phyloP scores from a whole-genome alignment of 1,140 invertebrate genomes.

The Trissolcus basalis region DNA sequence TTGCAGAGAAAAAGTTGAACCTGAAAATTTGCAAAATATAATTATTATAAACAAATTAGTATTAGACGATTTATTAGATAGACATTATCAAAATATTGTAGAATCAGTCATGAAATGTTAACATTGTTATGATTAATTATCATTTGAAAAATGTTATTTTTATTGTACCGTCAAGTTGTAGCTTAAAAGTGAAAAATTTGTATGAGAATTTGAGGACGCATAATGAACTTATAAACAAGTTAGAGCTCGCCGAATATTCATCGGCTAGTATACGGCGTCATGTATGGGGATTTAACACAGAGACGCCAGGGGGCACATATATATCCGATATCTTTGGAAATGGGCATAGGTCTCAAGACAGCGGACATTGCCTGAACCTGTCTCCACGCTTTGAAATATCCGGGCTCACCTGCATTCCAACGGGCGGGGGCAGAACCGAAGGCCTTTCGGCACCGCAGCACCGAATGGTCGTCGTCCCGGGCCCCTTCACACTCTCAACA shows the following conservation, averaged over 20 bases:
- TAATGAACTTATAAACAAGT: conserved; percentile 42
- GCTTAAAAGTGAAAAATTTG: background rate
- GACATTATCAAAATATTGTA: too few species aligned
- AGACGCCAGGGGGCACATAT: conserved; percentile 45
- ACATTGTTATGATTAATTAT: too few species aligned
- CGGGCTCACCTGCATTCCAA: conserved; percentile 75
- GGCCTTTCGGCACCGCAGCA: conserved; percentile 54
- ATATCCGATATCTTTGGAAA: conserved; percentile 75
- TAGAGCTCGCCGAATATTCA: conserved; percentile 50
- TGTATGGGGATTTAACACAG: conserved; percentile 33
- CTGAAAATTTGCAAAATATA: too few species aligned
- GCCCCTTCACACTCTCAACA: conserved; percentile 25
- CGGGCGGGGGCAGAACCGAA: conserved; percentile 50
- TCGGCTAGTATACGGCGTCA: conserved; percentile 24
- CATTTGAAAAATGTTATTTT: too few species aligned
- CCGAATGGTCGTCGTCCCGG: conserved; percentile 42
- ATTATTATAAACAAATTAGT: too few species aligned
- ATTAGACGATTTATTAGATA: too few species aligned
- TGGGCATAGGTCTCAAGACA: conserved; percentile 71
- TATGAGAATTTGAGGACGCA: background rate
- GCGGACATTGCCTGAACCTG: conserved; percentile 74
- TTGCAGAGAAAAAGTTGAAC: too few species aligned
- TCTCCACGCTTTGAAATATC: conserved; percentile 75
- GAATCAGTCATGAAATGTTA: too few species aligned
- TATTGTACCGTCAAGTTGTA: too few species aligned